Conservation (phyloP, 2,113 vertebrate species). For the Dasypus novemcinctus region DNA sequence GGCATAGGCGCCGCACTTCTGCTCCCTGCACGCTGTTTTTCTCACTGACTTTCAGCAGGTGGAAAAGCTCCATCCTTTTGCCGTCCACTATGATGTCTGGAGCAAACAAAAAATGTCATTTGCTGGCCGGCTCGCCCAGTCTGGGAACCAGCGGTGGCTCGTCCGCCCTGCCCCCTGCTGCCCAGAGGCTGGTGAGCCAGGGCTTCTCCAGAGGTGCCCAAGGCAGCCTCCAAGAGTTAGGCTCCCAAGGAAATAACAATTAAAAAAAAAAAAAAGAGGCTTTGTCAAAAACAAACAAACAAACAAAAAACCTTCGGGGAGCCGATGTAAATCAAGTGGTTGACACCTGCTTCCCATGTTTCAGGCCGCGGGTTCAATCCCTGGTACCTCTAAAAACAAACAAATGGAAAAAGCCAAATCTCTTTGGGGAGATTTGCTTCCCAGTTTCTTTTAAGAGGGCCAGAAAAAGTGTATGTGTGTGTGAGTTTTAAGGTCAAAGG, state of each 20-base stretch:
- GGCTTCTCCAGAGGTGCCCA: slow-evolving; percentile 51
- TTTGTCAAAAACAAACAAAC: no score
- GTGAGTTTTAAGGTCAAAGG: slow-evolving; percentile 84
- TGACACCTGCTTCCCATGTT: no score
- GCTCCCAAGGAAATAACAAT: no score
- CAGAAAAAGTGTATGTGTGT: no score
- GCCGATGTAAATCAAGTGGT: no score
- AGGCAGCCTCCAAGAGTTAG: slow-evolving; percentile 85
- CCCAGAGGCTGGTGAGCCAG: slow-evolving; percentile 79
- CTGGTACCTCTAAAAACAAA: no score
- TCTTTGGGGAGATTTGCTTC: no score
- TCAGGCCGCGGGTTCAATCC: no score
- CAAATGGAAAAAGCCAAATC: no score
- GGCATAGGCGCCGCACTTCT: slow-evolving; percentile 41
- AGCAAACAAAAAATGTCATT: slow-evolving; percentile 62
- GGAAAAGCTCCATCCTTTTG: slow-evolving; percentile 57
- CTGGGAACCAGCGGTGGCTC: neutral
- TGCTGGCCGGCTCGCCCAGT: neutral
- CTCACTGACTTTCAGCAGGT: slow-evolving; percentile 85
- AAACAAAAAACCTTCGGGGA: no score
- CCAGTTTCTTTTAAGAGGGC: no score
- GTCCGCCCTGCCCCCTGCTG: neutral
- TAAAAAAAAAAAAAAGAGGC: no score
- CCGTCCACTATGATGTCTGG: neutral
- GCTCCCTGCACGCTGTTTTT: slow-evolving; percentile 81